These are phyloP conservation scores for Caerostris darwini DNA, from an alignment of 1,140 invertebrate species.

Conservation along the genomic window DNA sequence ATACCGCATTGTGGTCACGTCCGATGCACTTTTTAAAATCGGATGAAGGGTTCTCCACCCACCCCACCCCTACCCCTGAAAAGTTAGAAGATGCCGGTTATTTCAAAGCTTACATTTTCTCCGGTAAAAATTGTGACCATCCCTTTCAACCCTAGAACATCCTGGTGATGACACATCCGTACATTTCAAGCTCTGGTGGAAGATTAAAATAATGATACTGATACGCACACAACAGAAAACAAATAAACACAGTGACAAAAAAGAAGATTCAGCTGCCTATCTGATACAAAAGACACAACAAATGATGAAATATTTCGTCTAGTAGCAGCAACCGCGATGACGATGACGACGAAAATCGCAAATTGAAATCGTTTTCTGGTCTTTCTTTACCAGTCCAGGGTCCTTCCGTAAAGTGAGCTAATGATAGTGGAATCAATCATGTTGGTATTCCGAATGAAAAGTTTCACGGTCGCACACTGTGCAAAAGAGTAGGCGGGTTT, in stretches of 20 bases:
- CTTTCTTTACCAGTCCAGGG: background rate
- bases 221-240: background rate
- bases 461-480: background rate
- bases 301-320: conserved; percentile 32
- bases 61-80: too few species aligned
- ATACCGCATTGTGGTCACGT: conserved; percentile 60
- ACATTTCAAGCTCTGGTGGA: background rate
- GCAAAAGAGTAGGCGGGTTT: background rate
- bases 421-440: background rate
- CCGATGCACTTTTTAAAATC: conserved; percentile 58
- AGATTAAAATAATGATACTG: too few species aligned
- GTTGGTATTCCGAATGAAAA: conserved; percentile 66
- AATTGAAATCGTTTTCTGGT: conserved; percentile 16
- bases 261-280: too few species aligned
- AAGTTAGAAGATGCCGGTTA: conserved; percentile 42
- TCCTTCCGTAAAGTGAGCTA: background rate
- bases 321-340: background rate
- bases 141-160: background rate
- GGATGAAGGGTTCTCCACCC: background rate
- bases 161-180: conserved; percentile 47
- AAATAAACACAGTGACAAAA: background rate
- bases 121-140: background rate
- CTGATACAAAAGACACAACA: too few species aligned
- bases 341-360: background rate
- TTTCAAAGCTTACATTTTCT: conserved; percentile 36